A percentile compares a stretch with the other conserved stretches of the same genome.
phyloP scores from a whole-genome alignment of 92 coral and sea anemone species.

The Phenganax subtilis region DNA sequence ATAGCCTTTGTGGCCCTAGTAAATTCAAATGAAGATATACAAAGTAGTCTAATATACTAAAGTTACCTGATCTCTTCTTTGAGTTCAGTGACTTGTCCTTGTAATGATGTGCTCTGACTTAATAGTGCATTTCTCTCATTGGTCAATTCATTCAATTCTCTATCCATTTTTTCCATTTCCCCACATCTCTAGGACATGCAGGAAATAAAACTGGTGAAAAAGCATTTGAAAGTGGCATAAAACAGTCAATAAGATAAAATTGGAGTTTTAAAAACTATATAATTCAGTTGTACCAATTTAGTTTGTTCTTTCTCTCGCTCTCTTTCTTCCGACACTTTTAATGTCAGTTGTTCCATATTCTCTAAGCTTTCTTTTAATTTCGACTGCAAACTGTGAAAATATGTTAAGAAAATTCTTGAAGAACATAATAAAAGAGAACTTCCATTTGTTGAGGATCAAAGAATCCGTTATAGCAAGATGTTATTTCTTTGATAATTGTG shows the following conservation, averaged over 20 bases:
- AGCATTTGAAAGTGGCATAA: neutral
- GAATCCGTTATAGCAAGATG: no score
- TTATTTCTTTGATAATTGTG: neutral
- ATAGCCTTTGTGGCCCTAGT: no score
- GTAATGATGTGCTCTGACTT: slow-evolving; percentile 57
- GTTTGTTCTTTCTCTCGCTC: slow-evolving; percentile 54
- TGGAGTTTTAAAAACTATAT: neutral
- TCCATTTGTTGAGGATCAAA: no score
- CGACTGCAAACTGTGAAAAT: slow-evolving; percentile 26
- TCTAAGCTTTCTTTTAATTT: slow-evolving; percentile 73
- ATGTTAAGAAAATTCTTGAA: neutral
- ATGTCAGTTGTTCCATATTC: slow-evolving; percentile 75
- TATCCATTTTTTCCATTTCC: slow-evolving; percentile 66
- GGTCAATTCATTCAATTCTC: slow-evolving; percentile 57
- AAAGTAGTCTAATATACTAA: neutral
- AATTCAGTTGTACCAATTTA: slow-evolving; percentile 55
- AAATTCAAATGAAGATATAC: no score
- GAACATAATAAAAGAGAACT: neutral
- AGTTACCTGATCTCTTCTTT: slow-evolving; percentile 87
- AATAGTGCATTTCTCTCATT: slow-evolving; percentile 59
- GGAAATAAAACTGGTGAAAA: neutral
- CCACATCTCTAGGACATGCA: slow-evolving; percentile 38
- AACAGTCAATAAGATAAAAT: neutral
- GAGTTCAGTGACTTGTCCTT: slow-evolving; percentile 68
- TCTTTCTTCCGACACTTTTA: slow-evolving; percentile 70